Base-by-base conservation (phyloP, 1,140 invertebrate genomes). In the Drosophila takahashii region DNA sequence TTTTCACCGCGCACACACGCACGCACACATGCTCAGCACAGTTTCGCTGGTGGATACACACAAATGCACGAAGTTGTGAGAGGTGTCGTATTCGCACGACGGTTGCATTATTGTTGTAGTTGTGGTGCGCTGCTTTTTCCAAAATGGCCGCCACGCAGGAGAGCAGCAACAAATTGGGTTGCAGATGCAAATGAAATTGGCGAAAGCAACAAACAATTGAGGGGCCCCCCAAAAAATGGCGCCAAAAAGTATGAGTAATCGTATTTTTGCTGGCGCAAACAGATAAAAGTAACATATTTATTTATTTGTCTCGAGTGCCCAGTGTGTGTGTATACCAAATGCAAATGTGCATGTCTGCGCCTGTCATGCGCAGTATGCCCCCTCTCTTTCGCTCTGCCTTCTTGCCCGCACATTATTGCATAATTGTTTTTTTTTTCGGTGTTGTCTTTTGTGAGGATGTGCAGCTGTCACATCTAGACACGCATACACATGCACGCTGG, bases 11-110 rank as follows among this genome's bases (percentile, higher is more conserved):
- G 29, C 16, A 54, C n/a, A 39, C 70, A 58, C 41, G 58, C 41
- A 41, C 16, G 44, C 22, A 39, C 70, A 48, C 18, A 67, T 13
- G 34, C 9, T 22, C 22, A 22, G 13, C 22, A 52, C 9, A 48
- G 15, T 60, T 67, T 74, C 54, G 73, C 58, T 81, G 60, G 78
- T 64, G 80, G 85, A 87, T 85, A 87, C 78, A 85, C 74, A 81
- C 72, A 74, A 47, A 77, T 53, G 36, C 71, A 66, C 76, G 60
- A 83, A 60, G 42, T 29, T 72, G 56, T 67, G 53, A 48, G 66
- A 53, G 74, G 78, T 81, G 74, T 77, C 66, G 73, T 65, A 65
- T 86, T 77, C 66, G 69, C 67, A 74, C 77, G 48, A 70, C 53
- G 60, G 69, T 67, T 86, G 81, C 81, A 86, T 70, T 59, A 51